These are phyloP conservation scores for Phengaris alcon DNA, from an alignment of 2,888 invertebrate species.

Conservation along the genomic window DNA sequence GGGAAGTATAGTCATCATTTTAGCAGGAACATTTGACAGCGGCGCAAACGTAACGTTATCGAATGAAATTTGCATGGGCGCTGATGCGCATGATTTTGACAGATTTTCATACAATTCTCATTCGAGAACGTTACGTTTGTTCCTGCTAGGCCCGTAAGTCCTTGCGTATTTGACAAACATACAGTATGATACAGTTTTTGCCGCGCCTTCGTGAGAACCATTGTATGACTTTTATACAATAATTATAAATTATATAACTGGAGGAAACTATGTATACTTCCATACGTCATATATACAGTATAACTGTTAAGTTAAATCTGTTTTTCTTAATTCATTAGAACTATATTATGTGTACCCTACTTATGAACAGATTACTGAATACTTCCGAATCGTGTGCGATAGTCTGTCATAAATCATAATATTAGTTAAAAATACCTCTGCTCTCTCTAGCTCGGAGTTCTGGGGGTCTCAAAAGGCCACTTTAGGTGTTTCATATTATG, in stretches of 20 bases:
- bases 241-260: not conserved
- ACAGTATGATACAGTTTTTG: not conserved
- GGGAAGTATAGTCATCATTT: not conserved
- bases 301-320: not conserved
- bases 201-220: not conserved
- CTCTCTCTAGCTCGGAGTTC: no score
- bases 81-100: no score
- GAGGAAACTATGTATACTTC: not conserved
- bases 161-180: not conserved
- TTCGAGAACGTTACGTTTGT: no score
- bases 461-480: no score
- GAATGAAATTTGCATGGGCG: no score
- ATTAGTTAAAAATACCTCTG: no score
- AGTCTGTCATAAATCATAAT: no score
- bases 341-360: not conserved
- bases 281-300: not conserved
- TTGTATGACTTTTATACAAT: not conserved
- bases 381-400: constrained; percentile 24
- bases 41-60: no score
- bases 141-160: not conserved
- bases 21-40: no score
- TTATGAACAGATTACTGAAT: not conserved
- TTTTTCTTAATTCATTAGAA: not conserved
- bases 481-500: no score
- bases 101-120: no score